Base-by-base conservation (phyloP, 2,797 vertebrate species). In the Lutjanus argentimaculatus region DNA sequence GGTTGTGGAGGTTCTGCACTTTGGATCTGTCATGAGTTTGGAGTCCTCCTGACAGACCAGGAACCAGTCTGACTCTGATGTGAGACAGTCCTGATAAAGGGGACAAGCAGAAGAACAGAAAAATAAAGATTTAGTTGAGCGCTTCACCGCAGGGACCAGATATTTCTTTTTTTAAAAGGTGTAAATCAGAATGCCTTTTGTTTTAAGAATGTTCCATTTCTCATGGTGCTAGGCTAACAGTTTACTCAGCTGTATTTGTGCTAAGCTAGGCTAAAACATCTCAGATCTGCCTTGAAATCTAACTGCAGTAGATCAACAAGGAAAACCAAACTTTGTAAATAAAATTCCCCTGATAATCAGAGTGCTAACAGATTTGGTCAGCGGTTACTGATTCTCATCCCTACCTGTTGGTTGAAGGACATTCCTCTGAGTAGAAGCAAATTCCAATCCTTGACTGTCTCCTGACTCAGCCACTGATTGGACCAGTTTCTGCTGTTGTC, bases 21-120 rank as follows among this genome's bases (percentile, higher is more conserved):
- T 45, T 55, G 13, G 15, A 16, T 15, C 36, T 19, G 2, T 76
- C 13, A 12, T 2, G 3, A 21, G 15, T 67, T 48, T 53, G 58
- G 7, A 53, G 21, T 79, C 48, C 63, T 74, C 7, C 56, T 17
- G 7, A 0, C 1, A 77, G 49, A 57, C 55, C 3, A 12, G 45
- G 21, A 57, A 12, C 12, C 8, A 45, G 66, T 68, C 51, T 49
- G 53, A 79, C 46, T 79, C 78, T 57, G 30, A 57, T 46, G 4
- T 17, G 71, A 66, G 86, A 78, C 0, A 0, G 1, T 45, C 71
- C 85, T 87, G 66, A 69, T 36, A 9, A 15, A 49, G n/a, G 19
- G 3, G 16, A 58, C 0, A 1, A 12, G 16, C 40, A 21, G 12
- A 43, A 36, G n/a, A 72, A 25, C 9, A 15, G 19, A 16, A 67